Conservation (phyloP, 1,140 invertebrate genomes). For the Drosophila pectinifera region DNA sequence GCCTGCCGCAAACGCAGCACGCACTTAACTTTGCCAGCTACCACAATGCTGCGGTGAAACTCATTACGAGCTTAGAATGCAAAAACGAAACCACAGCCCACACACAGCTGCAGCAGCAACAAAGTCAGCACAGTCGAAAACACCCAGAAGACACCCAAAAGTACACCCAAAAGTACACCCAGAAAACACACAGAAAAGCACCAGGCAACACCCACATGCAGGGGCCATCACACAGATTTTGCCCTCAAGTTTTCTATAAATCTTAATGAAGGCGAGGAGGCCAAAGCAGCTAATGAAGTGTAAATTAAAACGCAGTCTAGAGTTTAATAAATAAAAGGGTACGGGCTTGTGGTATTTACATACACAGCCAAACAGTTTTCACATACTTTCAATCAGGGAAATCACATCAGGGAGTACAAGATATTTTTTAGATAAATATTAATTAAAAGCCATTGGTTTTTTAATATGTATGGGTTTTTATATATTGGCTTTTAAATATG, state of each 20-base stretch:
- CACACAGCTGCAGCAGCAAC: slow-evolving; percentile 32
- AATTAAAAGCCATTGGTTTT: too few relatives aligned
- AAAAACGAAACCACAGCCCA: slow-evolving; percentile 68
- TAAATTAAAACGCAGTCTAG: slow-evolving; percentile 60
- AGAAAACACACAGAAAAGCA: neutral
- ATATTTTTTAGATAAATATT: neutral
- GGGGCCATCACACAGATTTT: slow-evolving; percentile 7
- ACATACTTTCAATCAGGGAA: neutral
- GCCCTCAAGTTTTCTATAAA: slow-evolving; percentile 67
- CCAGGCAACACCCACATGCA: neutral
- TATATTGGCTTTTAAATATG: too few relatives aligned
- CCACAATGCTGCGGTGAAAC: slow-evolving; percentile 78
- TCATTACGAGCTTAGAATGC: slow-evolving; percentile 82
- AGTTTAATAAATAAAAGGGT: slow-evolving; percentile 36
- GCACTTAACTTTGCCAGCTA: slow-evolving; percentile 78
- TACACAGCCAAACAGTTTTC: neutral
- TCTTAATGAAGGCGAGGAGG: slow-evolving; percentile 72
- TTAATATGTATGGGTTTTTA: too few relatives aligned
- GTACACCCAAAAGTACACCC: slow-evolving; percentile 5
- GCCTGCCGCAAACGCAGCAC: slow-evolving; percentile 74
- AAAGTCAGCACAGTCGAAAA: slow-evolving; percentile 22
- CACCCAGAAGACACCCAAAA: slow-evolving; percentile 7
- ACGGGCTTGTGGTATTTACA: neutral
- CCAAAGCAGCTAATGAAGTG: slow-evolving; percentile 66
- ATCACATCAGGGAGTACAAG: neutral